phyloP scores from a whole-genome alignment of 2,888 invertebrate species.

The Trisateles emortualis region DNA sequence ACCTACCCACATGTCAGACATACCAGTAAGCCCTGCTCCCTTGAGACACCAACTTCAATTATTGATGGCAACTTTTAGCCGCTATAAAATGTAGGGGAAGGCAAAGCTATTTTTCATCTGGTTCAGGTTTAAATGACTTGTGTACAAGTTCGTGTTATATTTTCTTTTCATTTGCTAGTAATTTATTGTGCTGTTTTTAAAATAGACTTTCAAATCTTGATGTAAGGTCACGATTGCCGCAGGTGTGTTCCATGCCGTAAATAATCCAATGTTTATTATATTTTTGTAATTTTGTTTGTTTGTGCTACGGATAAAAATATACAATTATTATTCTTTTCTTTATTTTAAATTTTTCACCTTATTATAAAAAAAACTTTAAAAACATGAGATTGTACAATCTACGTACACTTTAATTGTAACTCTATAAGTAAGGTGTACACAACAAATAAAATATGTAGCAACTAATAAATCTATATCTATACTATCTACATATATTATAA shows the following conservation, averaged over 20 bases:
- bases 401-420: too few species aligned
- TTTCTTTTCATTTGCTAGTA: conserved; percentile 32
- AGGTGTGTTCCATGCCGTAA: conserved; percentile 29
- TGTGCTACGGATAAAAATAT: too few species aligned
- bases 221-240: conserved; percentile 31
- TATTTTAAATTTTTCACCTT: too few species aligned
- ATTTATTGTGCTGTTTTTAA: conserved; percentile 3
- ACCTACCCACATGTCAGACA: conserved; percentile 55
- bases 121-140: conserved; percentile 76
- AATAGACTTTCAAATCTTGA: not conserved
- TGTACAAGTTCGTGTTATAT: conserved; percentile 33
- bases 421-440: too few species aligned
- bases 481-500: too few species aligned
- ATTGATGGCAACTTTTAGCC: conserved; percentile 85
- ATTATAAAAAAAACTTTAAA: too few species aligned
- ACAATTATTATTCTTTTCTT: too few species aligned
- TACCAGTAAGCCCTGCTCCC: conserved; percentile 74
- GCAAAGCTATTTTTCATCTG: conserved; percentile 74
- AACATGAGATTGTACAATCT: too few species aligned
- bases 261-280: conserved; percentile 18
- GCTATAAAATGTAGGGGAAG: conserved; percentile 80
- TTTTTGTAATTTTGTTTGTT: too few species aligned
- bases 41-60: conserved; percentile 80
- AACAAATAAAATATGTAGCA: too few species aligned
- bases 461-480: too few species aligned